Evolutionary conservation across 2,888 invertebrate genomes (phyloP).

Genomic region (Hirtodrosophila confusa): DNA sequence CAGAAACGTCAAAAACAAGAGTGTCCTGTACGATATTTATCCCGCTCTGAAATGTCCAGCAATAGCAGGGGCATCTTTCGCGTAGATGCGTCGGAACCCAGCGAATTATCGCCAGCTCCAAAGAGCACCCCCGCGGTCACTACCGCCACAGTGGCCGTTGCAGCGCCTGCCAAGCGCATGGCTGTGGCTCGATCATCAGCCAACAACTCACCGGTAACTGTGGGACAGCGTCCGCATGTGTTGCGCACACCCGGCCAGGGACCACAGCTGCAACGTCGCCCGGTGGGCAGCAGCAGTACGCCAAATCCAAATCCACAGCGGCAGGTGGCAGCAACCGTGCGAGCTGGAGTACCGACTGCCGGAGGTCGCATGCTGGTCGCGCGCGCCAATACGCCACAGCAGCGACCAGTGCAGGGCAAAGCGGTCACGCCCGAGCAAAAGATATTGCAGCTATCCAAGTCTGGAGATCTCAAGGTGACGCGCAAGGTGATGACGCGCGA

Average conservation of each 20-base stretch:
- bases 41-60: conserved; percentile 80
- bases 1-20: conserved; percentile 81
- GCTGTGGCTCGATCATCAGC: conserved; percentile 33
- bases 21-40: conserved; percentile 82
- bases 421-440: conserved; percentile 83
- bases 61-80: conserved; percentile 83
- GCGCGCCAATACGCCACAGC: conserved; percentile 47
- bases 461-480: conserved; percentile 85
- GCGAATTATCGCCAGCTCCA: conserved; percentile 22
- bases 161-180: conserved; percentile 42
- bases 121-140: conserved; percentile 15
- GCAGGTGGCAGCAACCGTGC: conserved; percentile 34
- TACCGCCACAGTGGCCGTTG: background rate
- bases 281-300: conserved; percentile 30
- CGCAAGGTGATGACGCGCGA: conserved; percentile 84
- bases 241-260: conserved; percentile 60
- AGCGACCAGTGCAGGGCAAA: conserved; percentile 50
- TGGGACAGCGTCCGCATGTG: conserved; percentile 55
- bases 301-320: conserved; percentile 22
- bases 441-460: conserved; percentile 85
- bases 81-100: conserved; percentile 53
- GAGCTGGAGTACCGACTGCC: conserved; percentile 55
- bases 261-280: conserved; percentile 63
- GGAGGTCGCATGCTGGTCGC: conserved; percentile 75
- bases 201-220: conserved; percentile 46